Evolutionary conservation across 2,888 invertebrate genomes (phyloP).

Genomic region (Melangyna quadrimaculata): DNA sequence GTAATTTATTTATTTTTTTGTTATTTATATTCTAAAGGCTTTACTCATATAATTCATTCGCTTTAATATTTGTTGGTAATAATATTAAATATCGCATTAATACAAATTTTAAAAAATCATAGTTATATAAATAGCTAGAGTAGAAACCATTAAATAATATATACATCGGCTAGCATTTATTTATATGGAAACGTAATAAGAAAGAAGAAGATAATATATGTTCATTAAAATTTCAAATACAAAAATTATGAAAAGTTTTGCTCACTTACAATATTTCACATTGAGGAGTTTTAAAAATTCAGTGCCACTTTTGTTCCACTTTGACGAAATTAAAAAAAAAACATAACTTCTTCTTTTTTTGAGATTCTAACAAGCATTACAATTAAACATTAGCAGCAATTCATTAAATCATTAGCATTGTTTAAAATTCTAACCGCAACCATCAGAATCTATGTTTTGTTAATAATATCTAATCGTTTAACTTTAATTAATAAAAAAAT

Average conservation of each 20-base stretch:
- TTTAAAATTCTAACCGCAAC: constrained; percentile 52
- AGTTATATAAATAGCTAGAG: not conserved
- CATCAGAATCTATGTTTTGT: constrained; percentile 35
- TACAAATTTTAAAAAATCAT: not conserved
- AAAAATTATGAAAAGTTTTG: not conserved
- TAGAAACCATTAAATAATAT: constrained; percentile 5
- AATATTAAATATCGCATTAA: not conserved
- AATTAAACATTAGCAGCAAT: constrained; percentile 9
- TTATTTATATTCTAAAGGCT: constrained; percentile 47
- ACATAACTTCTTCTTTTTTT: not conserved
- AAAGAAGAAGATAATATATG: constrained; percentile 2
- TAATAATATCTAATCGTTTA: constrained; percentile 11
- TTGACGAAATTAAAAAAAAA: not conserved
- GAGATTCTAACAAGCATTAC: not conserved
- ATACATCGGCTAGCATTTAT: not conserved
- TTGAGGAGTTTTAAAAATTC: too few relatives aligned
- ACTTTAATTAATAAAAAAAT: constrained; percentile 69
- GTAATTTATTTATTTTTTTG: constrained; percentile 33
- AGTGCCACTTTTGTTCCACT: too few relatives aligned
- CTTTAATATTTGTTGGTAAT: constrained; percentile 48
- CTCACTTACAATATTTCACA: not conserved
- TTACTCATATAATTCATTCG: constrained; percentile 55
- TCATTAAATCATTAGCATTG: constrained; percentile 31
- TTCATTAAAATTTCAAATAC: not conserved
- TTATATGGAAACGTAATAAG: not conserved